Evolutionary conservation across 2,113 vertebrate species (phyloP).

Genomic region (Tyrannus savana): DNA sequence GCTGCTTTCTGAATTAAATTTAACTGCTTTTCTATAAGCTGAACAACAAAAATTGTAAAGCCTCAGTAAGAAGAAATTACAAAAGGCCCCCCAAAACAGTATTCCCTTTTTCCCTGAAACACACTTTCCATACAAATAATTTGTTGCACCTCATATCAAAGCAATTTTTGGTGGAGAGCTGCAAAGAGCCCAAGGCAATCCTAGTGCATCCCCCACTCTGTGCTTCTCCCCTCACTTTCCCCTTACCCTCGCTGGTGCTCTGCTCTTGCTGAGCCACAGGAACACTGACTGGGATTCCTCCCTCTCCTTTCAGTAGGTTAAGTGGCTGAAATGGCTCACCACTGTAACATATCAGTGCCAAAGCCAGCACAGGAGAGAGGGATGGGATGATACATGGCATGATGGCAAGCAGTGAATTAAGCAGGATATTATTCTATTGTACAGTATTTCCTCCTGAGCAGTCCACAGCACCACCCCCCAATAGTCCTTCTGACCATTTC

Average conservation of each 20-base stretch:
- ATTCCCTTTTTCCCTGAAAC: background rate
- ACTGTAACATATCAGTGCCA: rapidly evolving
- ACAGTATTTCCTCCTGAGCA: background rate
- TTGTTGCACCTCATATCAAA: background rate
- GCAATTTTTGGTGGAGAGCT: background rate
- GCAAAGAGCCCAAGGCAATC: background rate
- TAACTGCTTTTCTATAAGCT: background rate
- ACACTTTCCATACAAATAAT: rapidly evolving
- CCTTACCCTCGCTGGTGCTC: rapidly evolving
- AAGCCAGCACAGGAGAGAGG: rapidly evolving
- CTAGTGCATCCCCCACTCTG: rapidly evolving
- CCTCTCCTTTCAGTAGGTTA: background rate
- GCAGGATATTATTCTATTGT: background rate
- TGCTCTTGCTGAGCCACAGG: background rate
- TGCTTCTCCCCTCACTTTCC: background rate
- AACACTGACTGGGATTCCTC: background rate
- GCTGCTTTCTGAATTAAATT: slow-evolving; percentile 8
- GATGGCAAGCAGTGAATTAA: background rate
- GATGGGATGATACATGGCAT: rapidly evolving
- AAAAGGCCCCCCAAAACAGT: background rate
- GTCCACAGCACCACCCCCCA: rapidly evolving
- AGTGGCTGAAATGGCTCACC: background rate
- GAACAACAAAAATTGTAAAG: background rate
- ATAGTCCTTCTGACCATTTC: background rate
- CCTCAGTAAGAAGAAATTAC: background rate